Base-by-base conservation (phyloP, 2,888 invertebrate species). In the Lochmaea crataegi region DNA sequence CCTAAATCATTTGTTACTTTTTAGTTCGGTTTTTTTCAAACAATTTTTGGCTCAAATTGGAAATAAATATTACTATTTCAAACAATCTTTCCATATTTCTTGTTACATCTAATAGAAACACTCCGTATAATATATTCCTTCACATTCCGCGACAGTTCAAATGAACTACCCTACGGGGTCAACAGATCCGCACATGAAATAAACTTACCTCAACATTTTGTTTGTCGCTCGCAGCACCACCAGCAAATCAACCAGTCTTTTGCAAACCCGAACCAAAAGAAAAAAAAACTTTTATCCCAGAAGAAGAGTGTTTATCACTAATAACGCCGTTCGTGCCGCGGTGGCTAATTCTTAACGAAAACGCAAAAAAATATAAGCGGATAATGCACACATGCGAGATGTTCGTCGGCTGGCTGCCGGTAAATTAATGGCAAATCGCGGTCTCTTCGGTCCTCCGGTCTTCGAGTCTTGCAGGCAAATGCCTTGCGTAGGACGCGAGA, bases 401-500 rank as follows among this genome's bases (percentile, higher is more conserved):
- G 68, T 38, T 68, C 48, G n/a, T 14, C 61, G 16, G 18, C 38
- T 60, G 60, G 18, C 61, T 60, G 68, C 18, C 61, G 48, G 41
- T 58, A 38, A 61, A 68, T 51, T 61, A 68, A 68, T 68, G 42
- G 67, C 67, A 58, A 51, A 42, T 22, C 67, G 38, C 16, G 22
- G 58, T 38, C 9, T 67, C 58, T 42, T 67, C 48, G n/a, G n/a
- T 48, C 60, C 61, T 61, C 60, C 26, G 51, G 68, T 60, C 60
- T 32, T 48, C 45, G 58, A 60, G 58, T 48, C 67, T 61, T 26
- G 38, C 60, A 68, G 60, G 60, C 61, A 32, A 61, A 68, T 45
- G 60, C 68, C 67, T 68, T 68, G 68, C 68, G 68, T 68, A 68
- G 68, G 68, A 68, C 61, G 68, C 26, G 45, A 61, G 45, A 67